phyloP scores from a whole-genome alignment of 2,888 invertebrate genomes.

The Galerucella nymphaeae region DNA sequence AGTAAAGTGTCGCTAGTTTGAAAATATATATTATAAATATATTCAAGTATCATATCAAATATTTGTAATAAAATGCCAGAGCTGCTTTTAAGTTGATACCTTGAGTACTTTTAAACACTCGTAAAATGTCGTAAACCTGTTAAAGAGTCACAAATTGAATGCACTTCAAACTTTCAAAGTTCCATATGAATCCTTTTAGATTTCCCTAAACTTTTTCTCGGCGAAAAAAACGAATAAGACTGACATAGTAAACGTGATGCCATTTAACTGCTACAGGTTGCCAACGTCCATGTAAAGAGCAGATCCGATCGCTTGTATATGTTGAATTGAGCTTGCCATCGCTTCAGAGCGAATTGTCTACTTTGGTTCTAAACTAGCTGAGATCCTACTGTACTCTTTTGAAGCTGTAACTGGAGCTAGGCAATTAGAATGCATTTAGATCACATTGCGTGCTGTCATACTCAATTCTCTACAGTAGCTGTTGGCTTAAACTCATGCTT shows the following conservation, averaged over 20 bases:
- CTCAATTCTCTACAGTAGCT: no score
- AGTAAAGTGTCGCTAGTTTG: background rate
- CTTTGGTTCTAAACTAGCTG: no score
- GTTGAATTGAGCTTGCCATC: no score
- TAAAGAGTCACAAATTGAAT: constrained; percentile 25
- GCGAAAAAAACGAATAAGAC: constrained; percentile 15
- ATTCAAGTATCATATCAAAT: constrained; percentile 8
- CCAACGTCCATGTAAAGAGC: background rate
- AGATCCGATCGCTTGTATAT: no score
- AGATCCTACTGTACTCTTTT: no score
- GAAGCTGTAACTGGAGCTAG: no score
- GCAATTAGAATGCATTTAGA: no score
- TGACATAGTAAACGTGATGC: constrained; percentile 17
- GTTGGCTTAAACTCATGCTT: no score
- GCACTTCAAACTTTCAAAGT: constrained; percentile 12
- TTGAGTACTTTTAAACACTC: constrained; percentile 31
- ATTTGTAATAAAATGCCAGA: constrained; percentile 1
- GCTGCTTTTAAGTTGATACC: constrained; percentile 10
- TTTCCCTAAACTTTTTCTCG: constrained; percentile 1
- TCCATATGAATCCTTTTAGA: constrained; percentile 12
- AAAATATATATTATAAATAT: background rate
- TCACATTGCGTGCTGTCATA: no score
- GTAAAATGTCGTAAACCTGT: constrained; percentile 29
- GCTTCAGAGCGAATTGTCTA: no score
- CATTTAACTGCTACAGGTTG: constrained; percentile 16